These are phyloP conservation scores for Tragelaphus strepsiceros DNA, from an alignment of 2,113 vertebrate species.

Conservation along the genomic window DNA sequence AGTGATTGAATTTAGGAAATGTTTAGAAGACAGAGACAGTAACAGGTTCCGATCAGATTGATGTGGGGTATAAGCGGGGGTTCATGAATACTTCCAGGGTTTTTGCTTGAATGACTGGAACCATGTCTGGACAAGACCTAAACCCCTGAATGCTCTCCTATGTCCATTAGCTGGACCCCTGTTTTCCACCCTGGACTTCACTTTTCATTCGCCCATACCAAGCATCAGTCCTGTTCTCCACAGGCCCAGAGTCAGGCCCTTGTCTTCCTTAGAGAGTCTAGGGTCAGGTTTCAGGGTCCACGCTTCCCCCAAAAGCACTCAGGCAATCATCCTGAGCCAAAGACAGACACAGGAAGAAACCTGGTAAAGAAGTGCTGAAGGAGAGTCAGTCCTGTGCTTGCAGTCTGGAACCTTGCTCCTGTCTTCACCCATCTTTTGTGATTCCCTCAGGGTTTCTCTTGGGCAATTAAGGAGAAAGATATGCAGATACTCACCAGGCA, in stretches of 20 bases:
- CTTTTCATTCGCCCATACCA: no score
- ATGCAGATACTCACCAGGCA: constrained; percentile 38
- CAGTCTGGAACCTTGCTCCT: background rate
- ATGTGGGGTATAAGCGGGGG: background rate
- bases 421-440: background rate
- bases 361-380: background rate
- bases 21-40: background rate
- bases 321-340: background rate
- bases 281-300: background rate
- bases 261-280: background rate
- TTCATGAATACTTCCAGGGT: background rate
- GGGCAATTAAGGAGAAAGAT: background rate
- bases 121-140: background rate
- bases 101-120: background rate
- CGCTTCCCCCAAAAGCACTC: background rate
- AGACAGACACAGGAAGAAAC: background rate
- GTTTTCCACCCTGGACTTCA: background rate
- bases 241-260: background rate
- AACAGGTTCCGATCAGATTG: background rate
- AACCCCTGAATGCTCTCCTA: background rate
- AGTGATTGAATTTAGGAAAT: background rate
- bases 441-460: background rate
- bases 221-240: background rate
- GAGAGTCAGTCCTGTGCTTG: background rate
- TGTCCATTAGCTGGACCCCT: background rate